Percentiles rank a stretch among this genome's conserved stretches.
phyloP scores from a whole-genome alignment of 2,113 vertebrate genomes.

The Athene noctua region DNA sequence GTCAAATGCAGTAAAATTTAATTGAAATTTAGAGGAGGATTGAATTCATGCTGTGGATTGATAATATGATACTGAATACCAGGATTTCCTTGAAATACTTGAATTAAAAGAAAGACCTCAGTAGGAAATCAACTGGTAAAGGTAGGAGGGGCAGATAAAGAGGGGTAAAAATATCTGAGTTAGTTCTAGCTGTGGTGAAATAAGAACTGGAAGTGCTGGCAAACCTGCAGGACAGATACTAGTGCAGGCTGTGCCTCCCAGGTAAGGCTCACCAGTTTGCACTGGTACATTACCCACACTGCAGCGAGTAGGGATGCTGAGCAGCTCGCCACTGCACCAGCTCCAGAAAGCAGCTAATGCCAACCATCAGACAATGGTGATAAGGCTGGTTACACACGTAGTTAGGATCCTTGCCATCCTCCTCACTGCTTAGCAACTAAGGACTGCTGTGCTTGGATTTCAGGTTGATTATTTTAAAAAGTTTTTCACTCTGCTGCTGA shows the following conservation, averaged over 20 bases:
- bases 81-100: not conserved
- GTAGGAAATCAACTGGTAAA: not conserved
- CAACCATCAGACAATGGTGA: accelerated
- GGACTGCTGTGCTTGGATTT: not conserved
- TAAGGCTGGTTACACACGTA: not conserved
- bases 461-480: not conserved
- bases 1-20: not conserved
- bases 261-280: not conserved
- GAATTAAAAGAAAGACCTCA: not conserved
- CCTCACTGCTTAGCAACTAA: not conserved
- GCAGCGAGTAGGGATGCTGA: accelerated
- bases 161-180: not conserved
- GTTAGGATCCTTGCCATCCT: not conserved
- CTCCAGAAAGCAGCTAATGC: not conserved
- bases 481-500: not conserved
- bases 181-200: not conserved
- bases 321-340: not conserved
- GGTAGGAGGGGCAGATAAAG: not conserved
- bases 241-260: not conserved
- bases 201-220: not conserved
- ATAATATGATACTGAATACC: not conserved
- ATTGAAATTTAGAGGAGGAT: not conserved
- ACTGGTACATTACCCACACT: accelerated
- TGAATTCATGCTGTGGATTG: not conserved
- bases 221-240: not conserved